Base-by-base conservation (phyloP, 2,113 vertebrate species). In the Cacatua alba region DNA sequence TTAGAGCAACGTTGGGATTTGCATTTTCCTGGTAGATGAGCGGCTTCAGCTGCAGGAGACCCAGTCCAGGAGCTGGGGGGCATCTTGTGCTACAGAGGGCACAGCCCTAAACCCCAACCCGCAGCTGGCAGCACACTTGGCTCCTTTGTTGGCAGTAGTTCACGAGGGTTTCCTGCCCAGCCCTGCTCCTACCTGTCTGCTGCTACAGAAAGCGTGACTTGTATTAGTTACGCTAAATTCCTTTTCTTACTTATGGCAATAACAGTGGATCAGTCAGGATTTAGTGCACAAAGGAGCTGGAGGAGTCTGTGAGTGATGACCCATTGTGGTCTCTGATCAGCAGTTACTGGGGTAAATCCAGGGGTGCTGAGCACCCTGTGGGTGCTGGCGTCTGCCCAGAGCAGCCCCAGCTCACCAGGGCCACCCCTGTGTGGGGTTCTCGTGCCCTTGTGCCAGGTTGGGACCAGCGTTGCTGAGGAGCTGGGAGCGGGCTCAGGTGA, bases 41-140 rank as follows among this genome's bases (percentile, higher is more conserved):
- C 20, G 72, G 49, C n/a, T 64, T 25, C 9, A 33, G 1, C 3
- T 67, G 74, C 74, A 81, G 74, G 10, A 59, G 69, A 11, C 11
- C n/a, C 62, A 46, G 55, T 1, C 65, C 7, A 2, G 86, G 5
- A 52, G 35, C 86, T 52, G 68, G 26, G 81, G 28, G 82, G 67
- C 67, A 25, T n/a, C 0, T 5, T 28, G 70, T 25, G 4, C 57
- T 13, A 1, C 18, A 3, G 2, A 20, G 78, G 46, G 33, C 57
- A 35, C 39, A 19, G 31, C 29, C 60, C 68, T 44, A 9, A 48
- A 83, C 63, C 37, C 44, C 31, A 11, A 1, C 2, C 35, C 52
- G 6, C 17, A 7, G 2, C 62, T 26, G 48, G 48, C 63, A 41
- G 49, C 2, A 35, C 51, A 4, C n/a, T 28, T 23, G 82, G 82